Evolutionary conservation across 2,888 invertebrate species (phyloP), one percentile per base, ranked within the genome.

Genomic region (Nomada flava): DNA sequence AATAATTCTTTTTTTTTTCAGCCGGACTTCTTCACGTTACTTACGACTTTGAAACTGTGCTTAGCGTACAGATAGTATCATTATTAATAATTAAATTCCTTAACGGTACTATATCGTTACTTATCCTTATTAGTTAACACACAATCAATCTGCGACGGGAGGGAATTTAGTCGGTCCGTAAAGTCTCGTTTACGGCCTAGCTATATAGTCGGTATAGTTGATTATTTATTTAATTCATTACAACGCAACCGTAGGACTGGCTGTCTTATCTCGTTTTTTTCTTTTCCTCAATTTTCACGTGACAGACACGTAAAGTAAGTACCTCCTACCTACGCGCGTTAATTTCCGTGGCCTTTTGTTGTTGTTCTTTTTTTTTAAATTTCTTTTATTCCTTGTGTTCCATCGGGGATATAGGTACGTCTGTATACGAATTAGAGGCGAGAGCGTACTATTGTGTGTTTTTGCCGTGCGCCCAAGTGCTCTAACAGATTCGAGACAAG

Each of bases 101-200:
- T 92, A 90, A 87, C 86, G 88, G 89, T 92, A 91, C 87, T 92
- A 91, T 90, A 89, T 89, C 88, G 70, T 89, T 89, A 87, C 87
- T 92, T 92, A 92, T 90, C 91, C 92, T 93, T 93, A 93, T 92
- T 92, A 91, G 90, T 92, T 93, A 92, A 92, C 92, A 92, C 92
- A 92, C 92, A 93, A 91, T 92, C 91, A 91, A 91, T 91, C 90
- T 91, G 91, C 91, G 89, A 89, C 90, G 91, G 93, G 92, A 91
- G 92, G 93, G 92, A 92, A 92, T 92, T 92, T 90, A 92, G 90
- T 92, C 91, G 90, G 90, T 90, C 86, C 88, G 86, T 87, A 89
- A 79, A 84, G 83, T 87, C 87, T 85, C 80, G 79, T 83, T 53
- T 88, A 90, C 90, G 90, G 90, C 91, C 91, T 89, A 90, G 85